phyloP scores from a whole-genome alignment of 2,888 invertebrate genomes.

The Nephrotoma appendiculata region DNA sequence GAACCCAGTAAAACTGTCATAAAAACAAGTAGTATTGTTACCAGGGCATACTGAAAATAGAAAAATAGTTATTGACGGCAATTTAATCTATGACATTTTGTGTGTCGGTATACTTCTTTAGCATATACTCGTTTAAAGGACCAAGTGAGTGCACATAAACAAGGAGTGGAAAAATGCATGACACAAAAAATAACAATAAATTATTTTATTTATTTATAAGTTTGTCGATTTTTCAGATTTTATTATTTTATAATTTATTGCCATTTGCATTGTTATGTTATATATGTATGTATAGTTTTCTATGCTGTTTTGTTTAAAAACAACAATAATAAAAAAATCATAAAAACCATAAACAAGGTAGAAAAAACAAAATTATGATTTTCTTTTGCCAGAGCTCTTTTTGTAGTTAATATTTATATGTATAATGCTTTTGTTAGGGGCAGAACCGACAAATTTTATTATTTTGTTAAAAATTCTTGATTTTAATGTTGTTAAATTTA shows the following conservation, averaged over 20 bases:
- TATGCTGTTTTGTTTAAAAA: neutral
- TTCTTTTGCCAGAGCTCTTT: neutral
- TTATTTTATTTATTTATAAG: neutral
- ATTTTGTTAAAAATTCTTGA: neutral
- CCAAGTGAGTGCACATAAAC: neutral
- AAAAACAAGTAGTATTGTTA: neutral
- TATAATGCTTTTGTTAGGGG: neutral
- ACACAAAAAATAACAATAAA: neutral
- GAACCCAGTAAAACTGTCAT: neutral
- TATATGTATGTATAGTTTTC: neutral
- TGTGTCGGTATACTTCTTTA: neutral
- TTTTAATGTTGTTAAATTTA: neutral
- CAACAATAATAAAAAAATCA: neutral
- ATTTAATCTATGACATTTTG: neutral
- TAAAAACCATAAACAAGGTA: neutral
- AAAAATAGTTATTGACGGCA: neutral
- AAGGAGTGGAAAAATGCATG: neutral
- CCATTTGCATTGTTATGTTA: neutral
- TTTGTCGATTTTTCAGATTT: neutral
- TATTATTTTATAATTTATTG: neutral
- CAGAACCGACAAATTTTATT: neutral
- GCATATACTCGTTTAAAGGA: neutral
- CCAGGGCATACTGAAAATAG: neutral
- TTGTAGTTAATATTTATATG: neutral
- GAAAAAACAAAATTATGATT: neutral